Evolutionary conservation across 1,140 invertebrate genomes (phyloP).

Genomic region (Ectropis grisescens): DNA sequence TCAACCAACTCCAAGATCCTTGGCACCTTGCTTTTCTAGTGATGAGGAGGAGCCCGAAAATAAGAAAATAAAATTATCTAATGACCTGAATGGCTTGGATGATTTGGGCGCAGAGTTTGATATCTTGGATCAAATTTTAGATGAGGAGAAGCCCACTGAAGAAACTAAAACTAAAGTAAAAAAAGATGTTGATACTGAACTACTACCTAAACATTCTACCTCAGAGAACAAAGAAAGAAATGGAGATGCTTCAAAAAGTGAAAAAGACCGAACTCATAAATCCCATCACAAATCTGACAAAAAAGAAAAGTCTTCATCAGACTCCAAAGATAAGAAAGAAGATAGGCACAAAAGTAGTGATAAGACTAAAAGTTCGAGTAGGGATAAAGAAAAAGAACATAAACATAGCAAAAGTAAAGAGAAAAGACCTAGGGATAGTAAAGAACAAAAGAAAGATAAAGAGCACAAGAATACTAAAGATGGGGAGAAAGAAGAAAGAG

Average conservation of each 20-base stretch:
- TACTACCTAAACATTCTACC: neutral
- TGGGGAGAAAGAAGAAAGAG: constrained; percentile 25
- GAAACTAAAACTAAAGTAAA: constrained; percentile 17
- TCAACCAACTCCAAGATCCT: constrained; percentile 49
- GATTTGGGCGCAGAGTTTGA: constrained; percentile 64
- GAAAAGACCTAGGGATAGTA: neutral
- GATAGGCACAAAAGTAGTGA: no score
- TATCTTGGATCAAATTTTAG: constrained; percentile 63
- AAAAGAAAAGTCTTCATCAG: constrained; percentile 12
- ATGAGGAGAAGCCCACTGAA: constrained; percentile 51
- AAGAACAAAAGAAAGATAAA: constrained; percentile 3
- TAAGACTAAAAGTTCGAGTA: no score
- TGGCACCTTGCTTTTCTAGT: constrained; percentile 64
- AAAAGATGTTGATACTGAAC: neutral
- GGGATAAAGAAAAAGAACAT: no score
- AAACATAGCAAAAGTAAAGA: no score
- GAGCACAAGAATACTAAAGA: constrained; percentile 5
- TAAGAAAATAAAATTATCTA: constrained; percentile 55
- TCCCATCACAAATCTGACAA: constrained; percentile 8
- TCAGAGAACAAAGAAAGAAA: constrained; percentile 9
- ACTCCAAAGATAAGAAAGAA: no score
- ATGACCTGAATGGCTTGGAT: constrained; percentile 57
- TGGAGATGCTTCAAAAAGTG: no score
- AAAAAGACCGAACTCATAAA: no score
- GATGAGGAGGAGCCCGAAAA: constrained; percentile 58